Base-by-base conservation (phyloP, 1,140 invertebrate genomes). In the Hirudo medicinalis region DNA sequence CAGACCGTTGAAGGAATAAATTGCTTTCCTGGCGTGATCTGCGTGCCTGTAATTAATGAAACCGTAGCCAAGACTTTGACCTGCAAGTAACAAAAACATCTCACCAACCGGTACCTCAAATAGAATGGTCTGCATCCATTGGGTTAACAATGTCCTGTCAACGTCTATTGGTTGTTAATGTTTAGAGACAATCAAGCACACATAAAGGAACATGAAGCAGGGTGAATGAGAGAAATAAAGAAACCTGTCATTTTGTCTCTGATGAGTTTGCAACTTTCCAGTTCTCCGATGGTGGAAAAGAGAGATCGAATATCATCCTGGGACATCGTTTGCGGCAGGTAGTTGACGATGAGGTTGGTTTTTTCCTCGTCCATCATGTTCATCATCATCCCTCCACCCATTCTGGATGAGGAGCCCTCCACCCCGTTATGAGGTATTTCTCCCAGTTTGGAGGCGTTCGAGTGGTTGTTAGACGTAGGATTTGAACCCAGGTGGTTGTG, bases 1-100 rank as follows among this genome's bases (percentile, higher is more conserved):
- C 84, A 99, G 99, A 4, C 96, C 95, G 84, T 99, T 99, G 74
- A 99, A 82, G 80, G 99, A 95, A 82, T 99, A 94, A 78, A 99
- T 86, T 43, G 97, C 96, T 84, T 97, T 95, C 78, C 98, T 97
- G 0, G 94, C 97, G 84, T 99, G 97, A 76, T 97, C 92, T 43
- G 91, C 89, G 85, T 97, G 92, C 78, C 91, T 90, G 82, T 95
- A 99, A 92, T 97, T 78, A 71, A 86, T 84, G 81, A 77, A 78
- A 53, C 95, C 96, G 84, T 98, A 99, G 75, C 96, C 95, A 76
- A 99, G 87, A 85, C 93, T 97, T 86, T 99, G 95, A 79, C 94
- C 95, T 94, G 43, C 11, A 49, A 49, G 15, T 15, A 49, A 17
- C 43, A 49, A 49, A 49, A 49, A 8, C 15, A 49, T 8, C 43